These are phyloP conservation scores for Taxidea taxus DNA, from an alignment of 2,113 vertebrate species.

Conservation along the genomic window DNA sequence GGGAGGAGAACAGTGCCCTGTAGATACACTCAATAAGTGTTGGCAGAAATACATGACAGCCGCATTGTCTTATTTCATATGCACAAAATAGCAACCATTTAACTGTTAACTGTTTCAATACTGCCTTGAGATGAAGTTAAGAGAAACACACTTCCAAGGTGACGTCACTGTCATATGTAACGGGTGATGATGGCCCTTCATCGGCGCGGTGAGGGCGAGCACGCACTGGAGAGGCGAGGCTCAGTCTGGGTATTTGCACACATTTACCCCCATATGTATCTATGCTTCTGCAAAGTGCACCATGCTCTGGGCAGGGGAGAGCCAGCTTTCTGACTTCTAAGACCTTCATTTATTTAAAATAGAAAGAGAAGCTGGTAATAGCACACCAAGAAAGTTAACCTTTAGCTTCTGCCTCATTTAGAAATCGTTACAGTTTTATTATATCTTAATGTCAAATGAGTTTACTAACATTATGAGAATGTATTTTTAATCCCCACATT, in stretches of 20 bases:
- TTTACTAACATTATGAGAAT: not conserved
- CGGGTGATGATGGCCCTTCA: rapidly evolving
- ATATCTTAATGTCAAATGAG: not conserved
- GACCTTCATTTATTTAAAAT: slow-evolving; percentile 16
- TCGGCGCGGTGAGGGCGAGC: not conserved
- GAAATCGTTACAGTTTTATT: not conserved
- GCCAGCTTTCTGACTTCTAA: not conserved
- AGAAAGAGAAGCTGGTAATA: not conserved
- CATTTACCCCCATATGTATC: not conserved
- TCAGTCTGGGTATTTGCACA: rapidly evolving
- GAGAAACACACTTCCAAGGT: not conserved
- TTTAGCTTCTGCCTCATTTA: not conserved
- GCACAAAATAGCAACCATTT: not conserved
- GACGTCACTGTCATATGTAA: not conserved
- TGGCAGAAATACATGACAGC: not conserved
- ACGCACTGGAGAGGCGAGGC: rapidly evolving
- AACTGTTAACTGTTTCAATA: not conserved
- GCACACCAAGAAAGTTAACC: not conserved
- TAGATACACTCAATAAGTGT: rapidly evolving
- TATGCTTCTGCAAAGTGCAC: not conserved
- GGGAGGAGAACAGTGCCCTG: rapidly evolving
- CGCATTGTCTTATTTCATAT: not conserved
- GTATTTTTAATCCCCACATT: not conserved
- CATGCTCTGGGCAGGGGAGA: not conserved
- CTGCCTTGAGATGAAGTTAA: slow-evolving; percentile 36